Evolutionary conservation across 2,113 vertebrate species (phyloP), one percentile per base, ranked within the genome.

Genomic region (Antigone vipio): DNA sequence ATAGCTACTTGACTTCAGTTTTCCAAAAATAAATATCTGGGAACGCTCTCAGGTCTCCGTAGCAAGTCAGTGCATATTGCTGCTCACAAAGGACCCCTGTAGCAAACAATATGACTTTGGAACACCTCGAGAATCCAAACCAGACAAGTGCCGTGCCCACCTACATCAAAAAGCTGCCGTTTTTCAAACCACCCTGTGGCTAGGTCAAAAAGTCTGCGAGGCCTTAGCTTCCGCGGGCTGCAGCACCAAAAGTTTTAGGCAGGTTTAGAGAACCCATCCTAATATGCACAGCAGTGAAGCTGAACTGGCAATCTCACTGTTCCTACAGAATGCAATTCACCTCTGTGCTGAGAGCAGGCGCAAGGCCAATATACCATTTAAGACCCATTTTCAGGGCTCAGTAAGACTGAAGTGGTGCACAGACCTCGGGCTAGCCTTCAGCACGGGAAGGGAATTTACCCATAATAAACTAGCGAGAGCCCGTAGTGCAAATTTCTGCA

Each of bases 61-160:
- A 94, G 78, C 40, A 14, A 85, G 58, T 7, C 47, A 45, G 67
- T 3, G 13, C 63, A 9, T 4, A 44, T 1, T 12, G 3, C 50
- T 90, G 85, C 89, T 92, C 76, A 52, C 76, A 84, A 42, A 60
- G 88, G 83, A 66, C 72, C 68, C 93, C 94, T 87, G 89, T 8
- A 63, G 94, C 42, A 53, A 83, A 69, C 55, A 86, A 58, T 77
- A 78, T 80, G 80, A 59, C 89, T 95, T 71, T 23, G 80, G 86
- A 95, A 93, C 89, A 97, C 93, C 89, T 77, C 9, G 6, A 83
- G 92, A 95, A 97, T 77, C 72, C 86, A 86, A 97, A 95, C 79
- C 95, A 96, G 91, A 81, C 77, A 93, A 88, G 68, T 19, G 18
- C 68, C 30, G 62, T 60, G 84, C 73, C 89, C 93, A 92, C 63